Percentiles rank a stretch among this genome's conserved stretches.
phyloP scores from a whole-genome alignment of 2,888 invertebrate genomes.

The Isotomurus palustris region DNA sequence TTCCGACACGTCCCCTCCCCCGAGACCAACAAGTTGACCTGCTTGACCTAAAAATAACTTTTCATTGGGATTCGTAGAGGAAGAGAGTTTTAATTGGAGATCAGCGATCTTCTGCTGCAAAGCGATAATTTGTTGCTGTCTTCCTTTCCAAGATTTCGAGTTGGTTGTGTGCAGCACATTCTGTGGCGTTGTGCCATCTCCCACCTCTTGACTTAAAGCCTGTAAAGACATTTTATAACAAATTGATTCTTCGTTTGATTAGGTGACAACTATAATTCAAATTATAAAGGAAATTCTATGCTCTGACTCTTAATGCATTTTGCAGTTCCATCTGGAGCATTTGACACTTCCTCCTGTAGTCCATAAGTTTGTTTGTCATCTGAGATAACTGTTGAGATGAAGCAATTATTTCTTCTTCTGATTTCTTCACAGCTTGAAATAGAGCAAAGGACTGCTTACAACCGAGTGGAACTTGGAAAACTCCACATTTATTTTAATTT shows the following conservation, averaged over 20 bases:
- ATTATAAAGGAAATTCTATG: too few species aligned
- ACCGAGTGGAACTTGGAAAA: too few species aligned
- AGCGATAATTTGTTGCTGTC: conserved; percentile 68
- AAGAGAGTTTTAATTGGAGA: conserved; percentile 57
- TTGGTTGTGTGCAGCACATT: conserved; percentile 54
- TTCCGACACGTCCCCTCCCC: conserved; percentile 3
- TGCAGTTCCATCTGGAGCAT: conserved; percentile 65
- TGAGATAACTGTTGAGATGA: conserved; percentile 32
- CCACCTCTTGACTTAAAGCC: conserved; percentile 69
- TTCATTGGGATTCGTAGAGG: too few species aligned
- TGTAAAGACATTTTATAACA: conserved; percentile 39
- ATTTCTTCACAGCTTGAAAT: too few species aligned
- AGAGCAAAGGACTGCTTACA: too few species aligned
- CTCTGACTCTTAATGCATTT: conserved; percentile 30
- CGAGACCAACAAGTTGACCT: conserved; percentile 5
- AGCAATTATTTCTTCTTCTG: neutral
- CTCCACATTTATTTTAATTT: too few species aligned
- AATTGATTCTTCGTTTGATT: neutral
- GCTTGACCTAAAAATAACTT: too few species aligned
- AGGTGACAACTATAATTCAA: too few species aligned
- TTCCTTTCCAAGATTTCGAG: conserved; percentile 67
- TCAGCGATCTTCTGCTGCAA: conserved; percentile 66
- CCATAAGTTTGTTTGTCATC: conserved; percentile 42
- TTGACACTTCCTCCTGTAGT: conserved; percentile 60
- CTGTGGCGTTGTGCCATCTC: conserved; percentile 64